Evolutionary conservation across 2,797 vertebrate genomes (phyloP).

Genomic region (Peromyscus attwateri): DNA sequence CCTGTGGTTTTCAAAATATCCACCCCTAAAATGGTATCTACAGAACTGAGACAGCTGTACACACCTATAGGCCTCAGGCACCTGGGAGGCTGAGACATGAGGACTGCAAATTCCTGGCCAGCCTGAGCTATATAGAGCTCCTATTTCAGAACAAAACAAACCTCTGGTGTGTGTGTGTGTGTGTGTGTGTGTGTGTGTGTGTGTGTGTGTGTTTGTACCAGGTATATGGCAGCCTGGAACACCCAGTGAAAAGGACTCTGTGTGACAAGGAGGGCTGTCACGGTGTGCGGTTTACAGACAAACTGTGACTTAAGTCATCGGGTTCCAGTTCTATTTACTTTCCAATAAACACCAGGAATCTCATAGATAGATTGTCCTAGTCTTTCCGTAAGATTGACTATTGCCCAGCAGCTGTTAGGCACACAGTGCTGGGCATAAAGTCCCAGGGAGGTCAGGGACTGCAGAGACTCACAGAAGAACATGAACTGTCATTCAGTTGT

Average conservation of each 20-base stretch:
- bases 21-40: background rate
- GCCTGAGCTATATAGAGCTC: background rate
- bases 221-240: background rate
- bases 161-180: background rate
- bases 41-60: background rate
- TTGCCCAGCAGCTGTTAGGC: background rate
- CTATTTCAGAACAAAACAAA: background rate
- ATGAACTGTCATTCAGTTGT: background rate
- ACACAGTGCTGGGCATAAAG: background rate
- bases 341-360: slow-evolving; percentile 18
- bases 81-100: background rate
- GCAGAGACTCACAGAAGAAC: slow-evolving; percentile 4
- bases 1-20: background rate
- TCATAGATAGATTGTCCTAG: background rate
- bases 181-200: background rate
- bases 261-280: background rate
- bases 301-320: background rate
- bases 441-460: background rate
- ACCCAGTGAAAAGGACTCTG: background rate
- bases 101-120: background rate
- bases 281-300: slow-evolving; percentile 1
- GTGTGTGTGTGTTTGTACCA: background rate
- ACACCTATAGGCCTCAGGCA: background rate
- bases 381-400: background rate
- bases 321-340: background rate